A percentile compares a stretch with the other conserved stretches of the same genome.
Evolutionary conservation across 2,888 invertebrate species (phyloP).

Genomic region (Abscondita cerata): DNA sequence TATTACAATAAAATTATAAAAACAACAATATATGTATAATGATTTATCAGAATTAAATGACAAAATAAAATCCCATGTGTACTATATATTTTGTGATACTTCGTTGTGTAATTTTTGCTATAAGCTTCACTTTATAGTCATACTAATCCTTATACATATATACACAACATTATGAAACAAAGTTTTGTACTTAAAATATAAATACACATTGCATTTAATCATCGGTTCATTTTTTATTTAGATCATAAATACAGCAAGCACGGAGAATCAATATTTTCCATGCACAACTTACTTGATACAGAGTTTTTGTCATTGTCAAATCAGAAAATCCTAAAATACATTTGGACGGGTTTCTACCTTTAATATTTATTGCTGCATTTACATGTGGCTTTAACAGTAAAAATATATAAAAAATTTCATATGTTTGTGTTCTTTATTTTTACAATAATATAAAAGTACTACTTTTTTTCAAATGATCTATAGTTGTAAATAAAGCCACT

Average conservation of each 20-base stretch:
- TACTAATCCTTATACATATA: not conserved
- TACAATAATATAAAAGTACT: too few species aligned
- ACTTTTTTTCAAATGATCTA: too few species aligned
- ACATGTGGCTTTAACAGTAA: conserved; percentile 10
- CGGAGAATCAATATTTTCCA: conserved; percentile 19
- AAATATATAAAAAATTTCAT: conserved; percentile 17
- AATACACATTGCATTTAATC: conserved; percentile 28
- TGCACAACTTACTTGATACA: conserved; percentile 10
- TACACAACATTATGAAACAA: conserved; percentile 17
- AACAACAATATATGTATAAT: too few species aligned
- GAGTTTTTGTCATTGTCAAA: too few species aligned
- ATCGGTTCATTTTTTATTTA: conserved; percentile 29
- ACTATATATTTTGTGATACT: too few species aligned
- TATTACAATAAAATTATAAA: not conserved
- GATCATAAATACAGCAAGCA: conserved; percentile 30
- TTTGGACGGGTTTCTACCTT: conserved; percentile 33
- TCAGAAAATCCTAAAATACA: not conserved
- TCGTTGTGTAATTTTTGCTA: too few species aligned
- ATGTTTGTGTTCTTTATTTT: not conserved
- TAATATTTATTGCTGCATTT: conserved; percentile 18
- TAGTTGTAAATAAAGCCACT: too few species aligned
- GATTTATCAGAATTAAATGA: too few species aligned
- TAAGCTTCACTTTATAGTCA: not conserved
- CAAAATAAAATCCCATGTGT: too few species aligned
- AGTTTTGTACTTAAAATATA: conserved; percentile 25